A percentile compares a stretch with the other conserved stretches of the same genome.
phyloP scores from a whole-genome alignment of 2,888 invertebrate species.

The Lochmaea crataegi region DNA sequence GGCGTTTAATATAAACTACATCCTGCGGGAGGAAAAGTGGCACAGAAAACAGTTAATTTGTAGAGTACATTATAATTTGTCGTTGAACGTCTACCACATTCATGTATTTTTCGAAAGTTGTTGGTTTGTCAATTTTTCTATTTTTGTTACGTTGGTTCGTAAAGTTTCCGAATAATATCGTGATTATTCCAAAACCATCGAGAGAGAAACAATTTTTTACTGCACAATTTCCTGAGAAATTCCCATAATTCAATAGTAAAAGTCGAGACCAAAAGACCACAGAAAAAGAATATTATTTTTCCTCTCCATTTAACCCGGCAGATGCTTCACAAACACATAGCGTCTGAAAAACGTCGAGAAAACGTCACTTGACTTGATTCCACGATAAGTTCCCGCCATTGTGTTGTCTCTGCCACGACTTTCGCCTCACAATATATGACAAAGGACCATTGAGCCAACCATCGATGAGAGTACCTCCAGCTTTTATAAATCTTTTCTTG shows the following conservation, averaged over 20 bases:
- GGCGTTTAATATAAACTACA: no score
- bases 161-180: neutral
- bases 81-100: no score
- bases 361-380: conserved; percentile 50
- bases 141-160: no score
- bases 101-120: no score
- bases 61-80: no score
- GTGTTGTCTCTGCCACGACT: conserved; percentile 51
- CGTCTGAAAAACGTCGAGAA: conserved; percentile 38
- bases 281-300: conserved; percentile 41
- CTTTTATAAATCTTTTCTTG: conserved; percentile 32
- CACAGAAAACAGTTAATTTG: no score
- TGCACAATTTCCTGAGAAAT: conserved; percentile 9
- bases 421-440: conserved; percentile 49
- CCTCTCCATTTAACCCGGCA: conserved; percentile 38
- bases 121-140: no score
- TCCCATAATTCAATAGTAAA: conserved; percentile 24
- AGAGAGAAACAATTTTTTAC: neutral
- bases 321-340: conserved; percentile 35
- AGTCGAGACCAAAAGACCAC: conserved; percentile 26
- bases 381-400: conserved; percentile 52
- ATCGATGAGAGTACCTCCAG: conserved; percentile 44
- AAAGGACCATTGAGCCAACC: conserved; percentile 47
- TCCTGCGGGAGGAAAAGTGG: no score
- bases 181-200: neutral